These are phyloP conservation scores for Salminus brasiliensis DNA, from an alignment of 2,113 vertebrate genomes.

Conservation along the genomic window DNA sequence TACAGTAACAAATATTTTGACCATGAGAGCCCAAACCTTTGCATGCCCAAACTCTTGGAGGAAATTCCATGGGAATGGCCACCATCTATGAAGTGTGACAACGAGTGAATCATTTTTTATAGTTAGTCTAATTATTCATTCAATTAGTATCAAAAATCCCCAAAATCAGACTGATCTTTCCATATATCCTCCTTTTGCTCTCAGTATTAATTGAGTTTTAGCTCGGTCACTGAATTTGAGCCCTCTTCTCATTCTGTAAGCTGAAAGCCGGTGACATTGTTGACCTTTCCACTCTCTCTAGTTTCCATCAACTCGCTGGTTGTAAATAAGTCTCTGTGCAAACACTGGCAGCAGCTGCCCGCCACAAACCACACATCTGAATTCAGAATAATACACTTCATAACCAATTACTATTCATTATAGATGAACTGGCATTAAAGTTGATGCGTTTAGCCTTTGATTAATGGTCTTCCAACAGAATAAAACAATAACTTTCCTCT, in stretches of 20 bases:
- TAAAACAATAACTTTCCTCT: slow-evolving; percentile 53
- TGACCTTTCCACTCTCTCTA: slow-evolving; percentile 41
- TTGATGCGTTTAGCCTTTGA: slow-evolving; percentile 45
- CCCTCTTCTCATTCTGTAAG: neutral
- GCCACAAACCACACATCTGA: slow-evolving; percentile 29
- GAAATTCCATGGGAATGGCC: no score
- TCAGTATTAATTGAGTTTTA: slow-evolving; percentile 35
- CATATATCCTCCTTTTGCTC: neutral
- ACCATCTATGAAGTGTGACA: no score
- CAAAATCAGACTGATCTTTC: neutral
- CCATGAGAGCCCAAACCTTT: no score
- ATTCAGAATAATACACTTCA: slow-evolving; percentile 34
- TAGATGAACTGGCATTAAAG: slow-evolving; percentile 46
- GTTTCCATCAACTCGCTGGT: neutral
- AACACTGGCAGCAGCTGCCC: slow-evolving; percentile 1
- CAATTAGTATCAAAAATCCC: no score
- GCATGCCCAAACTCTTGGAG: no score
- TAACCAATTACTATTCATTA: slow-evolving; percentile 47
- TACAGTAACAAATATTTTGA: no score
- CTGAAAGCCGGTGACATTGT: slow-evolving; percentile 35
- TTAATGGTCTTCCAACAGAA: slow-evolving; percentile 45
- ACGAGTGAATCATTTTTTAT: no score
- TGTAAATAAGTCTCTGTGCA: slow-evolving; percentile 28
- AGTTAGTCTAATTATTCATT: no score
- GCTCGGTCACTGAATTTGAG: slow-evolving; percentile 23